These are phyloP conservation scores for Grapholita molesta DNA, from an alignment of 1,140 invertebrate genomes.

Conservation along the genomic window DNA sequence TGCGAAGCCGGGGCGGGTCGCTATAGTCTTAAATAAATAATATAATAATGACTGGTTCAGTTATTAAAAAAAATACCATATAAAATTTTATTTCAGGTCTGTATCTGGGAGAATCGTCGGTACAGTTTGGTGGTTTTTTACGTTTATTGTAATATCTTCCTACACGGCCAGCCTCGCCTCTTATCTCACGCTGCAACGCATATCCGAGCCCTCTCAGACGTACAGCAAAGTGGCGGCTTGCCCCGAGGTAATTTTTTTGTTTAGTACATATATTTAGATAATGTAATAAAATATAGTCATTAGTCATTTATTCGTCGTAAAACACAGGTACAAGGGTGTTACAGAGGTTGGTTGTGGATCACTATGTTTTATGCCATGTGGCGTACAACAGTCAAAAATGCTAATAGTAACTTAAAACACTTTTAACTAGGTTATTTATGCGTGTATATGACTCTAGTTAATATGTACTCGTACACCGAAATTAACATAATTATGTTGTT, in stretches of 20 bases:
- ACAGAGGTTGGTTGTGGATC: too few species aligned
- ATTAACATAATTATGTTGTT: neutral
- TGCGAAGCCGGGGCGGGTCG: too few species aligned
- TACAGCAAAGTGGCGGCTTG: slow-evolving; percentile 50
- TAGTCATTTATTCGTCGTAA: too few species aligned
- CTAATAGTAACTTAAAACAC: too few species aligned
- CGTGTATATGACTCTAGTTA: too few species aligned
- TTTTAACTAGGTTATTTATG: too few species aligned
- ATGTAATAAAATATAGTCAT: neutral
- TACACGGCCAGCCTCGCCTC: slow-evolving; percentile 99
- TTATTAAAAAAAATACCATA: too few species aligned
- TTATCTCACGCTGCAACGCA: slow-evolving; percentile 94
- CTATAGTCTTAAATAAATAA: too few species aligned
- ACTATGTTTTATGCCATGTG: too few species aligned
- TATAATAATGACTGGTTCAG: too few species aligned
- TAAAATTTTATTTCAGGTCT: slow-evolving; percentile 80
- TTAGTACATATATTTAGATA: neutral
- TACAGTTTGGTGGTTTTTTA: slow-evolving; percentile 99
- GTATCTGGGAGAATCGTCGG: slow-evolving; percentile 96
- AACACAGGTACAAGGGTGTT: too few species aligned
- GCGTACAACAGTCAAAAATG: too few species aligned
- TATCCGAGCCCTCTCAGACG: slow-evolving; percentile 85
- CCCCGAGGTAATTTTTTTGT: slow-evolving; percentile 48
- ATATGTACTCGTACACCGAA: neutral
- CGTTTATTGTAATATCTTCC: slow-evolving; percentile 96